These are phyloP conservation scores for Phoeniculus purpureus DNA, from an alignment of 2,797 vertebrate genomes.

Conservation along the genomic window DNA sequence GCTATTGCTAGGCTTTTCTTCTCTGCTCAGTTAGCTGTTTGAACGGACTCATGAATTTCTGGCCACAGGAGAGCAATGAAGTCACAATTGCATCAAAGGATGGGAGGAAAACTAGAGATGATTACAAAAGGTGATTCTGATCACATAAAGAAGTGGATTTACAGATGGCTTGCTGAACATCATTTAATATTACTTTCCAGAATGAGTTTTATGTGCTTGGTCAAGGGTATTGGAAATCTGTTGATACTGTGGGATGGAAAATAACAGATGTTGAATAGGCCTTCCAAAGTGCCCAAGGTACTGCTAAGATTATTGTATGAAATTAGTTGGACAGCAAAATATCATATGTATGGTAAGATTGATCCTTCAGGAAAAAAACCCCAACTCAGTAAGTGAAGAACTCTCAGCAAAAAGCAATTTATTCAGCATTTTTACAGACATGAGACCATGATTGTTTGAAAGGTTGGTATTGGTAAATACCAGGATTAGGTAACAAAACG, in stretches of 20 bases:
- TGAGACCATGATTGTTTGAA: neutral
- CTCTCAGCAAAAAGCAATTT: neutral
- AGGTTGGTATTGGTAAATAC: neutral
- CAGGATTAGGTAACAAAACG: neutral
- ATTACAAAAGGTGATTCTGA: neutral
- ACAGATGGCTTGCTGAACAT: conserved; percentile 13
- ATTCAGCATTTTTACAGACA: neutral
- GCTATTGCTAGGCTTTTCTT: neutral
- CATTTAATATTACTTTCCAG: conserved; percentile 18
- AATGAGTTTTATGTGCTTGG: conserved; percentile 14
- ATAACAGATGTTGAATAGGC: neutral
- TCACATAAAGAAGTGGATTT: neutral
- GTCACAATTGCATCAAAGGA: neutral
- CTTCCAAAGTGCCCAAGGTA: neutral
- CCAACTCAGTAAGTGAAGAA: neutral
- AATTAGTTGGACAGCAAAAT: neutral
- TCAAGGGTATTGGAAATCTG: conserved; percentile 37
- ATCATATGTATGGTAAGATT: neutral
- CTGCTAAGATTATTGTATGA: conserved; percentile 11
- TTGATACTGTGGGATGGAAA: neutral
- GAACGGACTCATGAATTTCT: neutral
- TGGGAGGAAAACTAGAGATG: neutral
- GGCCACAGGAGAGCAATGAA: neutral
- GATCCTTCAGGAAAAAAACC: neutral
- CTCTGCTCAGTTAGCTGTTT: neutral